Conservation (phyloP, 2,888 invertebrate genomes). For the Tinea trinotella region DNA sequence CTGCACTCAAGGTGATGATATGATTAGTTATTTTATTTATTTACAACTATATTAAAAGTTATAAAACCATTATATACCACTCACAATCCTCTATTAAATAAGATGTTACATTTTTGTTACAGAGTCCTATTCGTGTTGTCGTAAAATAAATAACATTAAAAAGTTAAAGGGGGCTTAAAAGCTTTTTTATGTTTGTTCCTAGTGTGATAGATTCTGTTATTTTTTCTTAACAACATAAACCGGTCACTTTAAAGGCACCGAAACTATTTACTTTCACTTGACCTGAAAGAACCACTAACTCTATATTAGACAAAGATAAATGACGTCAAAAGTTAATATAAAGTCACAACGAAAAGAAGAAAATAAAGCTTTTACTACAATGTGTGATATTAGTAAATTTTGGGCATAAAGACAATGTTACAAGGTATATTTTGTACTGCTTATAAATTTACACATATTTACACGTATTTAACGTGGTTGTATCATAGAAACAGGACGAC, state of each 20-base stretch:
- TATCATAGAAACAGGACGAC: no score
- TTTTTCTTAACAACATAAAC: constrained; percentile 40
- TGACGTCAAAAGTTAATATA: neutral
- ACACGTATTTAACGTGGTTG: no score
- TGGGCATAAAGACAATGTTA: no score
- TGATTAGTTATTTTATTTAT: no score
- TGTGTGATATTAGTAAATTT: neutral
- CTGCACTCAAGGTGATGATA: no score
- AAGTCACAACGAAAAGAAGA: neutral
- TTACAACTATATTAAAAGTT: no score
- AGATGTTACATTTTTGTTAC: neutral
- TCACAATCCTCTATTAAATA: neutral
- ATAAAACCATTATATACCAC: neutral
- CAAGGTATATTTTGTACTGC: no score
- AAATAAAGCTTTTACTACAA: neutral
- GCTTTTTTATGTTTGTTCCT: constrained; percentile 34
- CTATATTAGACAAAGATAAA: constrained; percentile 16
- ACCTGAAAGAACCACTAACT: constrained; percentile 29
- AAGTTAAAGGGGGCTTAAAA: constrained; percentile 33
- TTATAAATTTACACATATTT: no score
- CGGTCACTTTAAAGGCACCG: constrained; percentile 45
- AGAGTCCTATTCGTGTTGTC: constrained; percentile 22
- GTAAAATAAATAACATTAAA: constrained; percentile 40
- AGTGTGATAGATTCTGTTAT: constrained; percentile 51
- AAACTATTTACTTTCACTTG: constrained; percentile 46